These are phyloP conservation scores for Herpailurus yagouaroundi DNA, from an alignment of 2,113 vertebrate species.

Conservation along the genomic window DNA sequence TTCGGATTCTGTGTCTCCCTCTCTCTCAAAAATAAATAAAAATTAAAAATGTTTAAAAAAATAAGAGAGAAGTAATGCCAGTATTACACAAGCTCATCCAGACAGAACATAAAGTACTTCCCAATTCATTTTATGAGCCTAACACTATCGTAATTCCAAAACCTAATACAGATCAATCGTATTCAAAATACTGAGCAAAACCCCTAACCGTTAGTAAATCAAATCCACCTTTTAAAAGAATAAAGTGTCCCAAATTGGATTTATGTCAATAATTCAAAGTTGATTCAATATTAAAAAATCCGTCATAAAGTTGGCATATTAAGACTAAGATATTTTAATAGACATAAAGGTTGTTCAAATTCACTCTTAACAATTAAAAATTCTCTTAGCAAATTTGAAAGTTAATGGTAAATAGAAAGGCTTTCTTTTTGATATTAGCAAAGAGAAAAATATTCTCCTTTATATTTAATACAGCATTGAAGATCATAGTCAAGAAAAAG, in stretches of 20 bases:
- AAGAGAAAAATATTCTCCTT: background rate
- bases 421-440: conserved; percentile 3
- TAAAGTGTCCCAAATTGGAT: background rate
- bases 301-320: background rate
- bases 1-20: no score
- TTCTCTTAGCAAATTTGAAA: conserved; percentile 12
- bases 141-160: background rate
- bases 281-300: background rate
- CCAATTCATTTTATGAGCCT: background rate
- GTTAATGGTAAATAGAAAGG: background rate
- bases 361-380: background rate
- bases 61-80: background rate
- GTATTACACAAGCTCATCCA: background rate
- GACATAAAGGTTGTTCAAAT: background rate
- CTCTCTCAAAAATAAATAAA: no score
- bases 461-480: background rate
- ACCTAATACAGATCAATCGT: background rate
- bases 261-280: background rate
- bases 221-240: background rate
- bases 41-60: no score
- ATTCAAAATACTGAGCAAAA: background rate
- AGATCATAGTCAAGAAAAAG: background rate
- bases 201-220: background rate
- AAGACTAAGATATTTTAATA: background rate
- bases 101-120: background rate